Evolutionary conservation across 2,113 vertebrate species (phyloP), one percentile per base, ranked within the genome.

Genomic region (Sula dactylatra): DNA sequence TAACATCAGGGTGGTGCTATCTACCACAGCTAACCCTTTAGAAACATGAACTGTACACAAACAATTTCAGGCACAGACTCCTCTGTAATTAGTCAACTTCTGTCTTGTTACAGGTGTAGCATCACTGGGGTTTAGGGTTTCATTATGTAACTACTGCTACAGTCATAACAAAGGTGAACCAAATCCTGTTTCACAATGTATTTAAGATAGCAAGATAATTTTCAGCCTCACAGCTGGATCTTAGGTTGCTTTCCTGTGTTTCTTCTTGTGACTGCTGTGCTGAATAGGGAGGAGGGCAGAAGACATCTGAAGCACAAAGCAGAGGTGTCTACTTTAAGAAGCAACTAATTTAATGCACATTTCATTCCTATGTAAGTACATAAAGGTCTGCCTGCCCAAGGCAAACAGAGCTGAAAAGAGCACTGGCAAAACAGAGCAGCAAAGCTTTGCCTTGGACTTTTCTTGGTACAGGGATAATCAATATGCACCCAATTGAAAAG

Each of bases 41-140:
- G 74, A 91, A 90, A 66, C 56, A 65, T 16, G 20, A 87, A 95
- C 34, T 45, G 67, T 62, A 93, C 86, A 91, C 32, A 85, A 97
- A 96, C 91, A 90, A 78, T 91, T 97, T 82, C 71, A 86, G 79
- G 71, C 74, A 71, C 52, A 49, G 89, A 73, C 66, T 55, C 89
- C 93, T 86, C 93, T 94, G 56, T 94, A 96, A 96, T 97, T 96
- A 97, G 84, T 42, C 64, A 82, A 90, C 91, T 96, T 93, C 89
- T 93, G 82, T 19, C 89, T 95, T 66, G 71, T 80, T 88, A 83
- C 87, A 95, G 91, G 79, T 92, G 71, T 56, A 95, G 84, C 81
- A 94, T 85, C 90, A 70, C 52, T 21, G 54, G 62, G 86, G 84
- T 93, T 94, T 89, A 94, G 78, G 74, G 89, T 91, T 94, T 92